phyloP scores from a whole-genome alignment of 2,113 vertebrate genomes.

The Boulengeromyrus knoepffleri region DNA sequence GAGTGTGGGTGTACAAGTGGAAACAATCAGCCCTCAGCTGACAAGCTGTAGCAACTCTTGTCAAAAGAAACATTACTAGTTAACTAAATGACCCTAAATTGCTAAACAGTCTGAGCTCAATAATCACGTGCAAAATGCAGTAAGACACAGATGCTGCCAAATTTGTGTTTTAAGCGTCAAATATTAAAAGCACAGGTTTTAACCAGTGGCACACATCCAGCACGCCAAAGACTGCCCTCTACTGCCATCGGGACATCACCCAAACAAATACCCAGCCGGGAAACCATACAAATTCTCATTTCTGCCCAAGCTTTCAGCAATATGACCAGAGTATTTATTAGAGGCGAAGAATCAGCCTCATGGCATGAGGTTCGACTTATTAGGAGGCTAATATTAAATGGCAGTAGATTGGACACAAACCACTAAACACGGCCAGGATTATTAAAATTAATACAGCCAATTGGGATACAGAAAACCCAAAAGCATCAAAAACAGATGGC shows the following conservation, averaged over 20 bases:
- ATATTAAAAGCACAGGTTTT: not conserved
- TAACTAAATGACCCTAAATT: not conserved
- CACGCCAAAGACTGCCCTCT: not conserved
- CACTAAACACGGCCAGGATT: slow-evolving; percentile 2
- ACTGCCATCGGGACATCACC: not conserved
- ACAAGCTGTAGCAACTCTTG: not conserved
- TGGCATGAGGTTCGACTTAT: not conserved
- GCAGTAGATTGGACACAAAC: not conserved
- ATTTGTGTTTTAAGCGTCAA: not conserved
- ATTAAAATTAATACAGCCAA: not conserved
- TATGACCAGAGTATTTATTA: not conserved
- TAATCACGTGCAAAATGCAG: not conserved
- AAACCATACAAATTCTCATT: not conserved
- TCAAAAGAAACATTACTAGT: not conserved
- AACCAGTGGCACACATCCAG: not conserved
- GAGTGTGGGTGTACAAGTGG: not conserved
- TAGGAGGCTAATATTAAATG: not conserved
- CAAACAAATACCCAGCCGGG: not conserved
- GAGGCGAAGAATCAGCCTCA: not conserved
- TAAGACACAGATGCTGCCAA: not conserved
- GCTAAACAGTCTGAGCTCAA: not conserved
- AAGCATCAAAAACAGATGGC: not conserved
- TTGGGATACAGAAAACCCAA: not conserved
- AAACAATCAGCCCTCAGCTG: not conserved
- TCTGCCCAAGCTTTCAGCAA: not conserved